phyloP scores from a whole-genome alignment of 1,140 invertebrate species.

The Stratiolaelaps scimitus region DNA sequence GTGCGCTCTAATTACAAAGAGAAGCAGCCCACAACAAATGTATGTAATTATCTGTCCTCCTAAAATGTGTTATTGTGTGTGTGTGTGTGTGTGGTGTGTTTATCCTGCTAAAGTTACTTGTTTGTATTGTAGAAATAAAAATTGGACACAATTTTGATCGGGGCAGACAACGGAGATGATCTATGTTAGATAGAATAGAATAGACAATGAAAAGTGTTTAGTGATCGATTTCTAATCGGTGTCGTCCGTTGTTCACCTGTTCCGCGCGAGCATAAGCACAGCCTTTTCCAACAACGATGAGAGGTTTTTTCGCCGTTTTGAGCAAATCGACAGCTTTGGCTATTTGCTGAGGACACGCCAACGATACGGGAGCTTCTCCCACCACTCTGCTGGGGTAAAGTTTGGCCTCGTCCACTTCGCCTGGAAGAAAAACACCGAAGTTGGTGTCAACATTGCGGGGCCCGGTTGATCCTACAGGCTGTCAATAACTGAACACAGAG shows the following conservation, averaged over 20 bases:
- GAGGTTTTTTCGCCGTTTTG: slow-evolving; percentile 56
- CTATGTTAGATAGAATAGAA: no score
- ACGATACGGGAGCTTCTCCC: slow-evolving; percentile 50
- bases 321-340: slow-evolving; percentile 56
- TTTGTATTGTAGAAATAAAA: background rate
- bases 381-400: slow-evolving; percentile 42
- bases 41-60: no score
- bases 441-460: background rate
- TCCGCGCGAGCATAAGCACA: slow-evolving; percentile 68
- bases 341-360: slow-evolving; percentile 54
- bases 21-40: no score
- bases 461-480: no score
- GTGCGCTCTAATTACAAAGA: slow-evolving; percentile 39
- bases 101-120: no score
- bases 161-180: no score
- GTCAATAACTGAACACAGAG: no score
- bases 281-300: slow-evolving; percentile 87
- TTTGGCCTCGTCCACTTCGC: slow-evolving; percentile 41
- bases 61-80: no score
- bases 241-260: slow-evolving; percentile 41
- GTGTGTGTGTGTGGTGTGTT: no score
- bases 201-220: no score
- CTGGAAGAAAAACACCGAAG: slow-evolving; percentile 40
- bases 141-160: background rate
- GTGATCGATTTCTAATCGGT: no score